Conservation (phyloP, 2,797 vertebrate genomes). For the Ctenopoma multispine region DNA sequence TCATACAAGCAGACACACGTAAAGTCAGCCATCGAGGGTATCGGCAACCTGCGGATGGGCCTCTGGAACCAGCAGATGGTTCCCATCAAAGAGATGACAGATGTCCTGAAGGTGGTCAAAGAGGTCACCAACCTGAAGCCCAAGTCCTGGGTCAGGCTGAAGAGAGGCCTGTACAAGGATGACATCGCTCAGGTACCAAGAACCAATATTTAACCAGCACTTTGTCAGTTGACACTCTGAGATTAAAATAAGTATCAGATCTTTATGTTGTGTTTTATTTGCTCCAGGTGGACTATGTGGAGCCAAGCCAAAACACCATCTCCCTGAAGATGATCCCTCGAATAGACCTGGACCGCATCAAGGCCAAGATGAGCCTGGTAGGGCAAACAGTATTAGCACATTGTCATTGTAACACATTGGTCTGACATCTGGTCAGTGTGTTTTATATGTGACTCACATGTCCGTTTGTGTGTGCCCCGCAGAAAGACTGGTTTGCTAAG, state of each 20-base stretch:
- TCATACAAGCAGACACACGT: conserved; percentile 98
- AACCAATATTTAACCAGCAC: too few relatives aligned
- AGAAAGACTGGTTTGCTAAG: conserved; percentile 98
- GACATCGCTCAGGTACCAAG: conserved; percentile 94
- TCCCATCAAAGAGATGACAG: conserved; percentile 98
- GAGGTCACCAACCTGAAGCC: conserved; percentile 98
- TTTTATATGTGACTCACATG: neutral
- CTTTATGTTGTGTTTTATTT: neutral
- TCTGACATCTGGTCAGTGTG: accelerated
- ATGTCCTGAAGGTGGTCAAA: conserved; percentile 97
- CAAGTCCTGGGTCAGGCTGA: conserved; percentile 97
- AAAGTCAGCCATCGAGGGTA: conserved; percentile 95
- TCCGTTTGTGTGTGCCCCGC: neutral
- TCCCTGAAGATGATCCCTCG: conserved; percentile 98
- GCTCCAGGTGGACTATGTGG: conserved; percentile 94
- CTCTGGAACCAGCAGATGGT: conserved; percentile 99
- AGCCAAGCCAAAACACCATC: conserved; percentile 97
- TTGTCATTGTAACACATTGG: too few relatives aligned
- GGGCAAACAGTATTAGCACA: neutral
- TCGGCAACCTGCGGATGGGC: conserved; percentile 96
- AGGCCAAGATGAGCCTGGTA: conserved; percentile 96
- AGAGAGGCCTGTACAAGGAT: conserved; percentile 96
- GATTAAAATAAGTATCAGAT: neutral
- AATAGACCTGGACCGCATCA: conserved; percentile 96
- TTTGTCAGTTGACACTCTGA: too few relatives aligned